Evolutionary conservation across 2,797 vertebrate genomes (phyloP).

Genomic region (Ibycter americanus): DNA sequence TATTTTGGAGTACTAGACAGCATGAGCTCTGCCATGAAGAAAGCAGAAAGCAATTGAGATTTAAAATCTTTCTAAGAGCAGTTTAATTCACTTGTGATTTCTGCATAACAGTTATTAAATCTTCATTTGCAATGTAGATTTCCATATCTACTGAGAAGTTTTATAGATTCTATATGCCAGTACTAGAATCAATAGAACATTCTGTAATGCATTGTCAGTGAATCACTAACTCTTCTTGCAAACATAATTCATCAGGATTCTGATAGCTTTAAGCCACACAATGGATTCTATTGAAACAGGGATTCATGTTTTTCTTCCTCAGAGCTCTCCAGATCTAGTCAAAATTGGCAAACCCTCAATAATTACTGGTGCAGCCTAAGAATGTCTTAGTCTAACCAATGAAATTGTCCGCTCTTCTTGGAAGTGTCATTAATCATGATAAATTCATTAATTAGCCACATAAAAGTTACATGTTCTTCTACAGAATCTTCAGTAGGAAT

Average conservation of each 20-base stretch:
- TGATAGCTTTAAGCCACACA: neutral
- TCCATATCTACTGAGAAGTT: neutral
- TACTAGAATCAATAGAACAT: neutral
- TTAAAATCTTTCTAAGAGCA: neutral
- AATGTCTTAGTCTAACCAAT: neutral
- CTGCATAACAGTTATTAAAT: neutral
- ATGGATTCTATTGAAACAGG: neutral
- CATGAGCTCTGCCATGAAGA: neutral
- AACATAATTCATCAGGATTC: neutral
- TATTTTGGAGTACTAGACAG: neutral
- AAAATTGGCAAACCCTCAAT: neutral
- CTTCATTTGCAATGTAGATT: neutral
- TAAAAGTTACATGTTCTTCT: neutral
- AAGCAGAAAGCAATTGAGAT: neutral
- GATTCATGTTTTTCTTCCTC: neutral
- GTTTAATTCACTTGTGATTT: neutral
- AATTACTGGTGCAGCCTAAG: neutral
- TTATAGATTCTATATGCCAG: neutral
- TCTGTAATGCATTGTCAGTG: neutral
- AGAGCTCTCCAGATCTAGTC: neutral
- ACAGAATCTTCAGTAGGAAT: neutral
- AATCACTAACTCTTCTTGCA: neutral
- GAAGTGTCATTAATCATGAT: neutral
- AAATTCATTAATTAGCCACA: neutral
- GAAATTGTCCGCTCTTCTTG: neutral